Percentiles rank a stretch among this genome's conserved stretches.
phyloP scores from a whole-genome alignment of 23 tunicate species.

The Halocynthia aurantium region DNA sequence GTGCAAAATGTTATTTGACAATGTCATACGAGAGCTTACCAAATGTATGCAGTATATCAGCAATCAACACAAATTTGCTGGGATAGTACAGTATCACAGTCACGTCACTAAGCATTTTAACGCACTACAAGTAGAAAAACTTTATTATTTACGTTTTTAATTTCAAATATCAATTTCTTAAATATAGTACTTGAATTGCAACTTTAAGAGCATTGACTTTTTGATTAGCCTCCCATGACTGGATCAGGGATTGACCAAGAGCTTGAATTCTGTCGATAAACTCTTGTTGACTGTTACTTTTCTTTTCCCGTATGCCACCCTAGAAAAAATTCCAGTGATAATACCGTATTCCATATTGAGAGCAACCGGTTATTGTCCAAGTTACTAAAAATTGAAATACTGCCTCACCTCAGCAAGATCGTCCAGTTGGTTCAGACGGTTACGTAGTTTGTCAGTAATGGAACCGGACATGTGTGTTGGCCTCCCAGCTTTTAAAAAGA shows the following conservation, averaged over 20 bases:
- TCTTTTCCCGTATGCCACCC: constrained; percentile 68
- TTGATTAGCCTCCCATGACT: constrained; percentile 75
- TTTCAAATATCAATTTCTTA: too few species aligned
- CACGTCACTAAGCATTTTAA: constrained; percentile 60
- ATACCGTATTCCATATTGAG: background rate
- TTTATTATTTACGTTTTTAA: background rate
- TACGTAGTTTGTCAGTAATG: constrained; percentile 60
- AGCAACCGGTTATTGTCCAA: background rate
- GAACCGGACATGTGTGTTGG: constrained; percentile 12
- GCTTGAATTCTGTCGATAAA: constrained; percentile 60
- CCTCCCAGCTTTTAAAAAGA: too few species aligned
- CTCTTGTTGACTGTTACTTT: constrained; percentile 60
- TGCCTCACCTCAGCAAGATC: constrained; percentile 59
- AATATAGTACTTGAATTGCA: constrained; percentile 54
- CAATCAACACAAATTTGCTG: constrained; percentile 79
- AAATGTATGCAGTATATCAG: constrained; percentile 67
- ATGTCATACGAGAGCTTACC: constrained; percentile 23
- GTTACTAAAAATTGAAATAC: background rate
- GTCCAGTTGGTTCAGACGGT: constrained; percentile 68
- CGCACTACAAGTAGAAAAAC: constrained; percentile 27
- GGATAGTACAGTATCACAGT: constrained; percentile 76
- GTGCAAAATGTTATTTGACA: too few species aligned
- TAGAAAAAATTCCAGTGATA: background rate
- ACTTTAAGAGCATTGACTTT: constrained; percentile 90
- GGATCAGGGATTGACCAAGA: constrained; percentile 32